phyloP scores from a whole-genome alignment of 2,113 vertebrate genomes.

The Forbesichthys papilliferus region DNA sequence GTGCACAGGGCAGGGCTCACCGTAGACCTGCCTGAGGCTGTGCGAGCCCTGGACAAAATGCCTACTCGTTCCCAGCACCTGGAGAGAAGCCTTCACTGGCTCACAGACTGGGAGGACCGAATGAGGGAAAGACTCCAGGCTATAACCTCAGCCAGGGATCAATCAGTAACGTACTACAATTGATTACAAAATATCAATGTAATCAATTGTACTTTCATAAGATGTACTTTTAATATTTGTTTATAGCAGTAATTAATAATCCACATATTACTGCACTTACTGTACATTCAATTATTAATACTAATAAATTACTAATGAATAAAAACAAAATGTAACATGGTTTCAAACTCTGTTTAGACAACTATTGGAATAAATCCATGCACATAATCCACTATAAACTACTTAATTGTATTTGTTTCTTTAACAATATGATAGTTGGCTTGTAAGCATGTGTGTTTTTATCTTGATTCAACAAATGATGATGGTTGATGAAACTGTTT shows the following conservation, averaged over 20 bases:
- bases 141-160: constrained; percentile 46
- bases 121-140: constrained; percentile 69
- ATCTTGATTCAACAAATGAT: too few species aligned
- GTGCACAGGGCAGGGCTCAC: constrained; percentile 78
- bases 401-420: too few species aligned
- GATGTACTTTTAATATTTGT: too few species aligned
- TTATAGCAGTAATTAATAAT: too few species aligned
- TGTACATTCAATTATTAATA: neutral
- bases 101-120: constrained; percentile 77
- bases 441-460: too few species aligned
- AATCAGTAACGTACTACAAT: constrained; percentile 13
- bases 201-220: too few species aligned
- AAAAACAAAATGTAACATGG: neutral
- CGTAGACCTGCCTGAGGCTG: constrained; percentile 72
- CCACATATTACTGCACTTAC: too few species aligned
- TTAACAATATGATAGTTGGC: too few species aligned
- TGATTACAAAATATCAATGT: neutral
- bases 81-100: constrained; percentile 79
- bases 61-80: constrained; percentile 74
- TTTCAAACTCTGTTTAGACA: neutral
- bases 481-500: too few species aligned
- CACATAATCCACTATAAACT: too few species aligned
- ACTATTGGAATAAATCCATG: too few species aligned
- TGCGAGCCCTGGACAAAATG: constrained; percentile 74
- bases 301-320: neutral